Evolutionary conservation across 1,140 invertebrate genomes (phyloP).

Genomic region (Aphelinus atriplicis): DNA sequence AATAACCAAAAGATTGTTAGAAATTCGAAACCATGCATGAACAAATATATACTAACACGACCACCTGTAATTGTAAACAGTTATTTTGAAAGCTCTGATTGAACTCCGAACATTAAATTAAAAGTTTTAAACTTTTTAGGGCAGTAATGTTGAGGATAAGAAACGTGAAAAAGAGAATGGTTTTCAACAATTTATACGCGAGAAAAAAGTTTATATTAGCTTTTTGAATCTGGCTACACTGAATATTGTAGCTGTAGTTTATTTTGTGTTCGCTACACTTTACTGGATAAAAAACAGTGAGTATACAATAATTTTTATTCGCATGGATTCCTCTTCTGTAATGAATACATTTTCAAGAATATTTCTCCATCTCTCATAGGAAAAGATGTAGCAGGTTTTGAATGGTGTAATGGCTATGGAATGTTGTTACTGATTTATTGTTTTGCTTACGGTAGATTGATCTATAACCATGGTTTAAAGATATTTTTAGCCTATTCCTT

Average conservation of each 20-base stretch:
- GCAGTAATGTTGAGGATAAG: too few species aligned
- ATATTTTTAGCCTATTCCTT: constrained; percentile 11
- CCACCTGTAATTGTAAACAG: too few species aligned
- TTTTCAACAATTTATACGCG: neutral
- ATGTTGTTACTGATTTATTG: constrained; percentile 75
- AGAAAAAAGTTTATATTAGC: neutral
- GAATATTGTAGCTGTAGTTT: constrained; percentile 2
- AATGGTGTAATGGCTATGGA: constrained; percentile 78
- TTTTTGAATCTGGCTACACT: neutral
- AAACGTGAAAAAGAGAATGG: neutral
- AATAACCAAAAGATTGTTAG: too few species aligned
- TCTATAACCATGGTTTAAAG: constrained; percentile 74
- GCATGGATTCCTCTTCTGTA: neutral
- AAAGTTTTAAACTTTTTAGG: too few species aligned
- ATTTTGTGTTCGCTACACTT: constrained; percentile 18
- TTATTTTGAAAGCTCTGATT: too few species aligned
- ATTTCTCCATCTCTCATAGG: constrained; percentile 47
- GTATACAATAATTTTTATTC: neutral
- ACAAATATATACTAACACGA: too few species aligned
- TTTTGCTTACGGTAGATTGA: constrained; percentile 71
- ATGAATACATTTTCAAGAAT: constrained; percentile 24
- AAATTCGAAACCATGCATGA: too few species aligned
- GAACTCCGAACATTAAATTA: too few species aligned
- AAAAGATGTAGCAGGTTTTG: constrained; percentile 43
- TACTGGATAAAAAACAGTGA: constrained; percentile 10